Percentiles rank a stretch among this genome's conserved stretches.
phyloP scores from a whole-genome alignment of 2,888 invertebrate species.

The Leptothorax acervorum region DNA sequence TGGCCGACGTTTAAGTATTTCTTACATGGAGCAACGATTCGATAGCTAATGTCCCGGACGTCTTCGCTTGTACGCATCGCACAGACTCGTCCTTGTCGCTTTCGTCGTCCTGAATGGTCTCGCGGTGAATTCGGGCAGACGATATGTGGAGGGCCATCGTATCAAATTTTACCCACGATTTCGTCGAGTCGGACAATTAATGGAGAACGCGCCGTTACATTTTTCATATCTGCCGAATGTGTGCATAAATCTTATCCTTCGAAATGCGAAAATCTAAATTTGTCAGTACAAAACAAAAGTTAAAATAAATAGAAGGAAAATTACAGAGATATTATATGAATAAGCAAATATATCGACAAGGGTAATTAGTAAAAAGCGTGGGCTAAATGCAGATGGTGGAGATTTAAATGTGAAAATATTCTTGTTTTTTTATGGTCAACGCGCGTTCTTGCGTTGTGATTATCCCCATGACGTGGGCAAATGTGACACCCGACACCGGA shows the following conservation, averaged over 20 bases:
- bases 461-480: slow-evolving; percentile 38
- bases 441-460: neutral
- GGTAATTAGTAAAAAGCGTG: neutral
- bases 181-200: slow-evolving; percentile 18
- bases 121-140: slow-evolving; percentile 24
- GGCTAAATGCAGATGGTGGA: neutral
- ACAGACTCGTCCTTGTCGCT: slow-evolving; percentile 46
- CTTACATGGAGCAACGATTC: slow-evolving; percentile 73
- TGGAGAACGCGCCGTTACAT: neutral
- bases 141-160: neutral
- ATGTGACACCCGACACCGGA: slow-evolving; percentile 38
- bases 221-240: neutral
- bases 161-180: slow-evolving; percentile 16
- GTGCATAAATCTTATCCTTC: neutral
- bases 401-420: slow-evolving; percentile 5
- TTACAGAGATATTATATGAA: neutral
- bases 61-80: slow-evolving; percentile 58
- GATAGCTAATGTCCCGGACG: slow-evolving; percentile 74
- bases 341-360: neutral
- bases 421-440: neutral
- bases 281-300: neutral
- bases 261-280: neutral
- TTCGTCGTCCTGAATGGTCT: slow-evolving; percentile 27
- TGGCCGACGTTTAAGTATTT: slow-evolving; percentile 76
- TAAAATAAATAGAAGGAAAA: neutral